Evolutionary conservation across 2,113 vertebrate genomes (phyloP), one percentile per base, ranked within the genome.

Genomic region (Cranoglanis bouderius): DNA sequence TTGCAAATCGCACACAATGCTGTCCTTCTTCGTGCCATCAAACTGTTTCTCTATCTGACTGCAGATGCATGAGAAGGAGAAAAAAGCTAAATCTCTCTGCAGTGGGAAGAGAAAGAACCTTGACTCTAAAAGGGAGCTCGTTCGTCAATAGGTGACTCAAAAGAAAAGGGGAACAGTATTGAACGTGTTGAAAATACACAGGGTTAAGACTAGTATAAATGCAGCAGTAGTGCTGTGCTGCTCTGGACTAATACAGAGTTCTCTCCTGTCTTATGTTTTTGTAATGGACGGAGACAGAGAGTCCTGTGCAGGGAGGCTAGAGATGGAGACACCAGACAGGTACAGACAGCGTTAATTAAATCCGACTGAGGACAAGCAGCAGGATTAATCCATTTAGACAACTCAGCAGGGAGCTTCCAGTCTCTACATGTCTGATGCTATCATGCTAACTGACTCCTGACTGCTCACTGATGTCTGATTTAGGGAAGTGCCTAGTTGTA

Each of bases 351-450:
- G 32, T 43, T 51, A 35, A 55, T 70, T 55, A 72, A 59, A 46
- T 38, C 63, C 40, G 61, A 87, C 59, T 72, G 32, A 49, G 85
- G 82, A 84, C 51, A 29, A 29, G 21, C 82, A 81, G 51, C 13
- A 46, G 49, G 29, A 43, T 84, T 87, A 90, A 90, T 87, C 80
- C 59, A 21, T 74, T 87, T 90, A 84, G 46, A 87, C 70, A 57
- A 84, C 65, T 77, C 80, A 87, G 67, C 85, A 53, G 88, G 89
- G 85, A 84, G 85, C 74, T 87, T 90, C 74, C 74, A 53, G 85
- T 87, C 35, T 87, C 53, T 51, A 40, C 67, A 59, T 81, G 72
- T 85, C 85, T 82, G 85, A 85, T 26, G 38, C 74, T n/a, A 72
- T 80, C 67, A 55, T 40, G 21, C 57, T 63, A 49, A 65, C 70